These are phyloP conservation scores for Hipparchia sbordonii DNA, from an alignment of 2,888 invertebrate genomes.

Conservation along the genomic window DNA sequence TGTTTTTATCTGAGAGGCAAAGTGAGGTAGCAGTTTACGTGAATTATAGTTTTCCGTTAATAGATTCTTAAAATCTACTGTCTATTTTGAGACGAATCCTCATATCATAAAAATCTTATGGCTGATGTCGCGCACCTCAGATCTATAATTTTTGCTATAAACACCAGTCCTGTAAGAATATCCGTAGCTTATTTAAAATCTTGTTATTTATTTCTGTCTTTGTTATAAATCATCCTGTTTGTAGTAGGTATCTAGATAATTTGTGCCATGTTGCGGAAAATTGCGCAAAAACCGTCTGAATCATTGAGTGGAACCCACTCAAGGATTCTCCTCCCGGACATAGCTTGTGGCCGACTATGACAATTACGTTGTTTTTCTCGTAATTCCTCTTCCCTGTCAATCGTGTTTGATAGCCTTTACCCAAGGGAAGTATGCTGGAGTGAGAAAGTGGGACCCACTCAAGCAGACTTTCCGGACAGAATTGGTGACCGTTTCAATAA, in stretches of 20 bases:
- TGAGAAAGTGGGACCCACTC: too few relatives aligned
- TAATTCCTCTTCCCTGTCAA: slow-evolving; percentile 49
- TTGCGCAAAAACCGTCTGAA: slow-evolving; percentile 45
- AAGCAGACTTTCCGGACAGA: too few relatives aligned
- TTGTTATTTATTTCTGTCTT: background rate
- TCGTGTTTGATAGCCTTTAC: too few relatives aligned
- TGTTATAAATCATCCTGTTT: background rate
- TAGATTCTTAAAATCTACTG: too few relatives aligned
- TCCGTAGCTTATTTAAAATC: background rate
- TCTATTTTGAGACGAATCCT: too few relatives aligned
- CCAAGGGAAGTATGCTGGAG: too few relatives aligned
- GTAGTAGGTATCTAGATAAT: slow-evolving; percentile 31
- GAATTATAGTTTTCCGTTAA: background rate
- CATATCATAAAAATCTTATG: too few relatives aligned
- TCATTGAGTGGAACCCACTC: slow-evolving; percentile 49
- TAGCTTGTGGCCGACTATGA: slow-evolving; percentile 48
- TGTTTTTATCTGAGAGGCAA: background rate
- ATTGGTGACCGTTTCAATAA: too few relatives aligned
- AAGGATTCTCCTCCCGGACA: slow-evolving; percentile 51
- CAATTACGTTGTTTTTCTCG: slow-evolving; percentile 46
- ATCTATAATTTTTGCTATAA: background rate
- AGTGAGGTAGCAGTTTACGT: background rate
- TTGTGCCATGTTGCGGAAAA: slow-evolving; percentile 46
- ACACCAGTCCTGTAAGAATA: background rate
- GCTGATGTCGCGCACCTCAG: too few relatives aligned